These are phyloP conservation scores for Dunckerocampus dactyliophorus DNA, from an alignment of 2,113 vertebrate species.

Conservation along the genomic window DNA sequence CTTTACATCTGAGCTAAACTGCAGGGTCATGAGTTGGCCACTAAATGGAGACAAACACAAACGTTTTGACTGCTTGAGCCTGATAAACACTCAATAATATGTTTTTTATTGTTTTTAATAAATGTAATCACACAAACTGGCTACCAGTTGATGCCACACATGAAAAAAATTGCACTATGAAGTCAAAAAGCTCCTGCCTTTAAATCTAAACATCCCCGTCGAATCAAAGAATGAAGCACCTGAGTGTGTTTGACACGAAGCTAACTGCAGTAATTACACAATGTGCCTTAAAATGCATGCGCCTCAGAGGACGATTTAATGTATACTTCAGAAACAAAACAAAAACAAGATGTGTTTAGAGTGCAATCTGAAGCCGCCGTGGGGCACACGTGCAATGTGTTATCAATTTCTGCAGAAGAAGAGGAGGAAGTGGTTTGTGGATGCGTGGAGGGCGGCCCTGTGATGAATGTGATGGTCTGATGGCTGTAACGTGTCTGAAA, in stretches of 20 bases:
- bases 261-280: constrained; percentile 3
- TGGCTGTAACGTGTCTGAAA: constrained; percentile 57
- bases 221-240: background rate
- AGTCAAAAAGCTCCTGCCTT: background rate
- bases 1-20: no score
- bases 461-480: constrained; percentile 71
- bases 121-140: no score
- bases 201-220: background rate
- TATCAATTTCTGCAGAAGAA: constrained; percentile 49
- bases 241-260: background rate
- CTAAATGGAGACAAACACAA: background rate
- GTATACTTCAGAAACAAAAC: background rate
- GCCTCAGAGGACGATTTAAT: background rate
- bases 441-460: constrained; percentile 37
- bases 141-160: no score
- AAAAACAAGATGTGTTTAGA: background rate
- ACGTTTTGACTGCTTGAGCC: background rate
- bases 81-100: background rate
- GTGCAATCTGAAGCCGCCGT: constrained; percentile 20
- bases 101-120: background rate
- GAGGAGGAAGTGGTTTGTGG: constrained; percentile 52
- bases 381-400: constrained; percentile 48
- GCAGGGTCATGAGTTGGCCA: background rate
- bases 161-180: background rate
- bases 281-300: background rate